Conservation (phyloP, 2,797 vertebrate species). For the Ptychadena robeensis region DNA sequence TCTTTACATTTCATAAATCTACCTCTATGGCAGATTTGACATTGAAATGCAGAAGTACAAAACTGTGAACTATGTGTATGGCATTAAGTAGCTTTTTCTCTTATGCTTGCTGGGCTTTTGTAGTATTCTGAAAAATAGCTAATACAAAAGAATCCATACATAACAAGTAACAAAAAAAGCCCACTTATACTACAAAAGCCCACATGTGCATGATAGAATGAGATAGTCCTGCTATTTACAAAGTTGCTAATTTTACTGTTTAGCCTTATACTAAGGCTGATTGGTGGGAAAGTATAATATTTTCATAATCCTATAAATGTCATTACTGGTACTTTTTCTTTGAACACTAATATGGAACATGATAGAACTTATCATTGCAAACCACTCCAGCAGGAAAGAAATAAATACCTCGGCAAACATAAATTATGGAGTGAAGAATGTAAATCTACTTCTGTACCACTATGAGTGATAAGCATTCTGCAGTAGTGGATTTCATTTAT, state of each 20-base stretch:
- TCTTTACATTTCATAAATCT: not conserved
- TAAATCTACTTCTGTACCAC: not conserved
- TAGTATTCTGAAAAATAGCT: not conserved
- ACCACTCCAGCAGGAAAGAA: not conserved
- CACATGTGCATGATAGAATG: not conserved
- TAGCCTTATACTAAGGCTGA: constrained; percentile 1
- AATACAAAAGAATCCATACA: not conserved
- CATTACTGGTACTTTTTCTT: not conserved
- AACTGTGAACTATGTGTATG: not conserved
- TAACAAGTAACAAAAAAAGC: too few relatives aligned
- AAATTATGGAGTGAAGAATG: not conserved
- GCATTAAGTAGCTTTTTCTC: not conserved
- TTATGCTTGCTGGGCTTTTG: not conserved
- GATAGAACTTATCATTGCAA: not conserved
- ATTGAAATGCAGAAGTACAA: not conserved
- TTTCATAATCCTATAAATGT: not conserved
- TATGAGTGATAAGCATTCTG: not conserved
- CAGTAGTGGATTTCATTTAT: not conserved
- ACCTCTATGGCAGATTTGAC: not conserved
- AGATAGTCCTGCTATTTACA: not conserved
- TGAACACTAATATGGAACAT: not conserved
- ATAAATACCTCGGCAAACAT: not conserved
- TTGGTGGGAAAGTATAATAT: not conserved
- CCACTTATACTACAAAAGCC: not conserved
- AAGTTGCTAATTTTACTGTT: not conserved